These are phyloP conservation scores for Gobio occitaniae DNA, from an alignment of 2,797 vertebrate genomes.

Conservation along the genomic window DNA sequence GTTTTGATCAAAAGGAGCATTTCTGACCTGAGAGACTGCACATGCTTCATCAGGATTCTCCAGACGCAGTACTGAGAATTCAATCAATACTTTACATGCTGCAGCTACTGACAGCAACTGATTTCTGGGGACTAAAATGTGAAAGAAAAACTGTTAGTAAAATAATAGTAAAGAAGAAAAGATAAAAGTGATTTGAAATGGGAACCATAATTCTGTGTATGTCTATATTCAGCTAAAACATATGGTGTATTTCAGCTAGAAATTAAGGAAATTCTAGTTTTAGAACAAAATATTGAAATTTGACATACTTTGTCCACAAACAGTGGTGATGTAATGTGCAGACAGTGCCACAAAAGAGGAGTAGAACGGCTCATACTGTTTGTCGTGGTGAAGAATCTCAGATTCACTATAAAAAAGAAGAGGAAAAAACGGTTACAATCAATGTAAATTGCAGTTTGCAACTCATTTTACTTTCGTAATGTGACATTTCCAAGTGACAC, in stretches of 20 bases:
- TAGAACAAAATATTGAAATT: conserved; percentile 10
- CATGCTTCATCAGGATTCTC: conserved; percentile 99
- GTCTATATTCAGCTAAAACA: neutral
- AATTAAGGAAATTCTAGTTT: neutral
- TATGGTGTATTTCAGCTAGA: neutral
- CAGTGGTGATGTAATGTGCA: conserved; percentile 98
- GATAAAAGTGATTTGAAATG: neutral
- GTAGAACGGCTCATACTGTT: conserved; percentile 99
- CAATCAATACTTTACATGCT: conserved; percentile 97
- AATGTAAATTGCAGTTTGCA: neutral
- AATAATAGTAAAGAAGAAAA: neutral
- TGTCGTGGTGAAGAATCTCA: conserved; percentile 98
- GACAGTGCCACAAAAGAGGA: conserved; percentile 98
- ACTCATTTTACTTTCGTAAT: neutral
- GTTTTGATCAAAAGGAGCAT: neutral
- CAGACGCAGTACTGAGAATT: conserved; percentile 94
- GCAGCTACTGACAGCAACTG: conserved; percentile 95
- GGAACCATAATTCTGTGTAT: neutral
- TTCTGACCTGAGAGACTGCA: conserved; percentile 96
- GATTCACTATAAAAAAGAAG: conserved; percentile 85
- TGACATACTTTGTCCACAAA: conserved; percentile 95
- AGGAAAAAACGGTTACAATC: neutral
- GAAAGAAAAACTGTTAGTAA: conserved; percentile 53
- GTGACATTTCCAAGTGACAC: neutral
- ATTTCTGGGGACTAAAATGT: conserved; percentile 89